Conservation (phyloP, 53 echinoderm and acorn worm species). For the Crossaster papposus region DNA sequence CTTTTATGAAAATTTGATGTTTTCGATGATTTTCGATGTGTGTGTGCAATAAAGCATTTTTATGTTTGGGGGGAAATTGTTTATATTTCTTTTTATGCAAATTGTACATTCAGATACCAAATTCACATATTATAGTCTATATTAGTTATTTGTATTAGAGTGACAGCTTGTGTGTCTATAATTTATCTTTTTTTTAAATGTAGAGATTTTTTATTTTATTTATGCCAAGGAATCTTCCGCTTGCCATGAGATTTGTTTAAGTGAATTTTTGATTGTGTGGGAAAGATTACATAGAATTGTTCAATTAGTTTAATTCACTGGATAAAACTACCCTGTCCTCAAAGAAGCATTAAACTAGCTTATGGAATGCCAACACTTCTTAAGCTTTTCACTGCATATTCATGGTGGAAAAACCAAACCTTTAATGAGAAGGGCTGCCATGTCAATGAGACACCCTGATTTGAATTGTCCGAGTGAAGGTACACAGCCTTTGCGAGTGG, state of each 20-base stretch:
- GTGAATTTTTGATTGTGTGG: neutral
- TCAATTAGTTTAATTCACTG: neutral
- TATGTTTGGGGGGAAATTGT: neutral
- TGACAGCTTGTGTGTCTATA: conserved; percentile 34
- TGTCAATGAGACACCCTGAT: neutral
- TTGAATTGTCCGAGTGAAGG: neutral
- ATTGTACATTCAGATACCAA: conserved; percentile 47
- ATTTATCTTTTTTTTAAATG: conserved; percentile 3
- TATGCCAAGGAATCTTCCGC: conserved; percentile 24
- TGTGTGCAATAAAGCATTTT: conserved; percentile 58
- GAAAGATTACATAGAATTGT: neutral
- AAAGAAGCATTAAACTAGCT: neutral
- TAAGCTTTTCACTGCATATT: neutral
- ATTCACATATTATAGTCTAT: conserved; percentile 9
- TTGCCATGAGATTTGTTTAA: conserved; percentile 36
- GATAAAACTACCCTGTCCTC: neutral
- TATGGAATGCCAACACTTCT: neutral
- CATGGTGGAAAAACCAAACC: neutral
- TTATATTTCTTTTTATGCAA: conserved; percentile 58
- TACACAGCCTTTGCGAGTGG: neutral
- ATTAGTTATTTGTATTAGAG: neutral
- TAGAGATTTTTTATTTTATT: conserved; percentile 27
- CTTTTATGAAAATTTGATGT: neutral
- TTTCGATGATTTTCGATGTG: neutral
- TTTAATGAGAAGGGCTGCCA: conserved; percentile 3